phyloP scores from a whole-genome alignment of 2,888 invertebrate genomes.

The Erebia palarica region DNA sequence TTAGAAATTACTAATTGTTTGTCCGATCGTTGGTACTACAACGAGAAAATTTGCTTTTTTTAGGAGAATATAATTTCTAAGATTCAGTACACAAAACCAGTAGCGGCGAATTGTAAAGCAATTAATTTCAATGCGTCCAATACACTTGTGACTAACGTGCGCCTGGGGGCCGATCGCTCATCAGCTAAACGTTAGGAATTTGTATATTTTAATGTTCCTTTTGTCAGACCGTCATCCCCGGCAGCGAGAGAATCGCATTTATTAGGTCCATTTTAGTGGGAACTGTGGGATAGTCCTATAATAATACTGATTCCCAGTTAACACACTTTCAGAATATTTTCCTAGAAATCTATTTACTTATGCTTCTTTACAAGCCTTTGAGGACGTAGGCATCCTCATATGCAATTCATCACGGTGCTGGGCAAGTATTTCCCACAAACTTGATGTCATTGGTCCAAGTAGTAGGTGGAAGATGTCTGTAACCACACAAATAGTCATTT shows the following conservation, averaged over 20 bases:
- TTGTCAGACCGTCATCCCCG: slow-evolving; percentile 53
- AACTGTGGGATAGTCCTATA: not conserved
- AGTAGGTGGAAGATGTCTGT: too few species aligned
- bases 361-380: too few species aligned
- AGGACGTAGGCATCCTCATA: too few species aligned
- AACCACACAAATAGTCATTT: too few species aligned
- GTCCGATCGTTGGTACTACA: not conserved
- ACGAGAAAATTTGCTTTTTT: not conserved
- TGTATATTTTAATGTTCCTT: slow-evolving; percentile 56
- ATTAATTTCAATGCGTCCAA: slow-evolving; percentile 42
- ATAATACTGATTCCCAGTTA: too few species aligned
- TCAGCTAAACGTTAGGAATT: slow-evolving; percentile 61
- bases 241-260: slow-evolving; percentile 55
- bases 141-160: slow-evolving; percentile 42
- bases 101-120: slow-evolving; percentile 40
- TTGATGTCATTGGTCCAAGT: too few species aligned
- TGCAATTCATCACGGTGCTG: too few species aligned
- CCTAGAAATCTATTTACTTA: too few species aligned
- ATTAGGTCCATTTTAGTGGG: not conserved
- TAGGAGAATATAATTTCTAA: slow-evolving; percentile 18
- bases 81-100: slow-evolving; percentile 28
- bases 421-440: too few species aligned
- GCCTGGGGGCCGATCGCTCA: slow-evolving; percentile 69
- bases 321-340: too few species aligned
- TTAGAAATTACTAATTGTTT: not conserved